Base-by-base conservation (phyloP, 2,797 vertebrate species). In the Neosilurus mollespiculum region DNA sequence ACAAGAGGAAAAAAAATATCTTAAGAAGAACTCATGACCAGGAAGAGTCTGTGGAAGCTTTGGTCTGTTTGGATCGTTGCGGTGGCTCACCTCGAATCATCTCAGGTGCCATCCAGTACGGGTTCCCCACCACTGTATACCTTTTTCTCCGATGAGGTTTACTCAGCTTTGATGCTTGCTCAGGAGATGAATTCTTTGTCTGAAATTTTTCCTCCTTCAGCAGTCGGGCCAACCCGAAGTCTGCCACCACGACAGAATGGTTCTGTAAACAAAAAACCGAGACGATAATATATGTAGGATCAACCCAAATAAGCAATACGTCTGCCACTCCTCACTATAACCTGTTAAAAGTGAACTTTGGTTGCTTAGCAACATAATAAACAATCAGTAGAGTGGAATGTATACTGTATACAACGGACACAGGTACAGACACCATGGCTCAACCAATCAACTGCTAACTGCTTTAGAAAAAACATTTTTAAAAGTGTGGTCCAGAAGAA, bases 51-150 rank as follows among this genome's bases (percentile, higher is more conserved):
- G 4, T 67, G 1, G 9, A 34, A 22, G 22, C 43, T 43, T 54
- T 2, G 12, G 5, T 66, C 16, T 22, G 5, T n/a, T 69, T 72
- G 8, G 18, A 65, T 54, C 1, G 3, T 61, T 12, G 9, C 34
- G 9, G 14, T 20, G 22, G 9, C 95, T 95, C 84, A 98, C 98
- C 98, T 0, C 96, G 93, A 90, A 99, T 98, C 98, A 99, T 99
- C 91, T 99, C 98, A 0, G 98, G 98, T 0, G 98, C 98, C 98
- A 99, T 99, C 98, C 98, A 99, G 90, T 99, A 99, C 0, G 98
- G 98, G 88, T 98, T 99, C 61, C 98, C 98, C 77, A 99, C 98
- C 87, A 99, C 98, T 0, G 98, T 99, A 90, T 99, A 99, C 0
- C 98, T 95, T 89, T 99, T 99, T 87, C 94, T 96, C 11, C 97